Base-by-base conservation (phyloP, 2,888 invertebrate genomes). In the Entomobrya multifasciata region DNA sequence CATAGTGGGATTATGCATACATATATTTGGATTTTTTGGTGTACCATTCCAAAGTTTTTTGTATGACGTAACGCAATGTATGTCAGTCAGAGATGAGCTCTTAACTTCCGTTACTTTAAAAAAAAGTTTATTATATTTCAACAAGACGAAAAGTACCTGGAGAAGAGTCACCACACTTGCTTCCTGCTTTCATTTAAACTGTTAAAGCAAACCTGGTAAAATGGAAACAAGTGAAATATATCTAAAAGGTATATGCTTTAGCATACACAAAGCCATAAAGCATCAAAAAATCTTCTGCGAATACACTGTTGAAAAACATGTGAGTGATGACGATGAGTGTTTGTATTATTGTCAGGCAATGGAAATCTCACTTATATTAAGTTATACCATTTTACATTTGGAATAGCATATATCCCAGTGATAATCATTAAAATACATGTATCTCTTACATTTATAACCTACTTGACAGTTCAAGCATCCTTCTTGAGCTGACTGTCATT, bases 401-500 rank as follows among this genome's bases (percentile, higher is more conserved):
- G 4, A 36, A 6, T 10, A 8, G 13, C 20, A 20, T 27, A 5
- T 2, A 22, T 41, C 25, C 27, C 13, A 10, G 65, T 76, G 70
- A 77, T 84, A 78, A 84, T 84, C 77, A 67, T 70, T 84, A 70
- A 78, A 77, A 60, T 76, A 20, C 76, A 78, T 70, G 67, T 57
- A 70, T 84, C 84, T n/a, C 76, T 22, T 77, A 70, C 84, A 78
- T 84, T 84, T 84, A 84, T 84, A 84, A 84, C 88, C 76, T 82
- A 15, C 81, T 86, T 89, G 90, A 88, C 89, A 87, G 89, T 81
- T 89, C 81, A 89, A 90, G 90, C 87, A 85, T 84, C 87, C 87
- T 87, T 78, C 70, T 78, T 77, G 67, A 77, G 57, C 77, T 57
- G 57, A 84, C 77, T 84, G 84, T 78, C 84, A 84, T 77, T 70